These are phyloP conservation scores for Heliocidaris tuberculata DNA, from an alignment of 35 echinoderm and acorn worm species.

Conservation along the genomic window DNA sequence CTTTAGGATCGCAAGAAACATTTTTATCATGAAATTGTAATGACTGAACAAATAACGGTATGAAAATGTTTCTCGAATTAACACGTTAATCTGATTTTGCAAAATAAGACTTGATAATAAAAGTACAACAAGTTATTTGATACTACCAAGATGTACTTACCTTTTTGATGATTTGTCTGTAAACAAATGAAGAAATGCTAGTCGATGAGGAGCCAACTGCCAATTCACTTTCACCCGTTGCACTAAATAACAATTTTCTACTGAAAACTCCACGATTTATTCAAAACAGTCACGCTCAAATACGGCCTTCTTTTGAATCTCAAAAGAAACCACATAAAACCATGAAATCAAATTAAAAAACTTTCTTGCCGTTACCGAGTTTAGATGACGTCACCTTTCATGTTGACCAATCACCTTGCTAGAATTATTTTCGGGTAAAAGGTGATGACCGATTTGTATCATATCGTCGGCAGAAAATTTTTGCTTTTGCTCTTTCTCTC, in stretches of 20 bases:
- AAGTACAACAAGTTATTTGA: neutral
- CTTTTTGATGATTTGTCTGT: neutral
- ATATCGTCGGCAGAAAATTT: neutral
- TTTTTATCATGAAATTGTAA: too few species aligned
- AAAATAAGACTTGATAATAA: neutral
- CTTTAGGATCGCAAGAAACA: too few species aligned
- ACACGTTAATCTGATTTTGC: neutral
- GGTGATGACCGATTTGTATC: conserved; percentile 9
- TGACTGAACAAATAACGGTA: neutral
- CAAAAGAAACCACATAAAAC: neutral
- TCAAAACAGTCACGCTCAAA: neutral
- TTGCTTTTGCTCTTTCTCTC: neutral
- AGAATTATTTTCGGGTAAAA: neutral
- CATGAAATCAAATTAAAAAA: neutral
- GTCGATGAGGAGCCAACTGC: neutral
- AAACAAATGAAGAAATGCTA: neutral
- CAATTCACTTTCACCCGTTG: neutral
- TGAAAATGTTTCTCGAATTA: neutral
- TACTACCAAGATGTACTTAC: neutral
- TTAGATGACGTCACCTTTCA: neutral
- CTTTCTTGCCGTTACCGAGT: neutral
- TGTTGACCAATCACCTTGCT: neutral
- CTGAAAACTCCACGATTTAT: neutral
- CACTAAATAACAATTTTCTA: neutral
- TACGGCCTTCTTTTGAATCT: neutral